Conservation (phyloP, 2,113 vertebrate genomes). For the Rhinolophus sinicus region DNA sequence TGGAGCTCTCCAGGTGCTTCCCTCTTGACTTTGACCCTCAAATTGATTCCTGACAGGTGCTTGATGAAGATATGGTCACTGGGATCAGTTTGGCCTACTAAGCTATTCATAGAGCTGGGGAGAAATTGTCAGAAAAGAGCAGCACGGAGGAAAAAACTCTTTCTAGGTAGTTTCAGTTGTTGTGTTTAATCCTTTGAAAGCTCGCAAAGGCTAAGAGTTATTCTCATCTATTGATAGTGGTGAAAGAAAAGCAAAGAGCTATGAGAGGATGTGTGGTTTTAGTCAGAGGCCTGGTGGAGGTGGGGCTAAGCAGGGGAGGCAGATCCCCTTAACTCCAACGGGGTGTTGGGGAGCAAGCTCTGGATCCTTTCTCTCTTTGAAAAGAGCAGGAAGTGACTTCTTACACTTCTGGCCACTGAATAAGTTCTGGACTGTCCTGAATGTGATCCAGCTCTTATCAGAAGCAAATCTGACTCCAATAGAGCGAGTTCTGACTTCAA, state of each 20-base stretch:
- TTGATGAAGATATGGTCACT: conserved; percentile 42
- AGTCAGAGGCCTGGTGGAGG: background rate
- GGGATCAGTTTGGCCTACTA: background rate
- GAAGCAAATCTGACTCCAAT: background rate
- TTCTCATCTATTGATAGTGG: conserved; percentile 32
- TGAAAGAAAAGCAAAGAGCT: background rate
- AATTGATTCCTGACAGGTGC: conserved; percentile 29
- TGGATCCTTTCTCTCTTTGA: background rate
- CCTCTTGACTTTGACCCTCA: background rate
- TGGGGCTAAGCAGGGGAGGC: too few species aligned
- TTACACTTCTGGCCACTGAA: background rate
- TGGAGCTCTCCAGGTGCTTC: background rate
- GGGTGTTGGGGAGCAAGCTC: background rate
- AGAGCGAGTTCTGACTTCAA: background rate
- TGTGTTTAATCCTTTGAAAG: conserved; percentile 53
- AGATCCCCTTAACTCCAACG: background rate
- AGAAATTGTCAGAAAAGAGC: conserved; percentile 34
- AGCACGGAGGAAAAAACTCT: background rate
- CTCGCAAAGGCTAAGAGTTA: background rate
- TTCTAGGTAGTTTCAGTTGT: conserved; percentile 29
- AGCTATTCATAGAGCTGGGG: background rate
- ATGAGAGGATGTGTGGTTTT: background rate
- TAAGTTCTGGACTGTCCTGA: background rate
- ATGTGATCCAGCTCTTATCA: background rate
- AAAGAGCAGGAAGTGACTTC: background rate